Conservation (phyloP, 1,140 invertebrate genomes). For the Muscidifurax raptorellus region DNA sequence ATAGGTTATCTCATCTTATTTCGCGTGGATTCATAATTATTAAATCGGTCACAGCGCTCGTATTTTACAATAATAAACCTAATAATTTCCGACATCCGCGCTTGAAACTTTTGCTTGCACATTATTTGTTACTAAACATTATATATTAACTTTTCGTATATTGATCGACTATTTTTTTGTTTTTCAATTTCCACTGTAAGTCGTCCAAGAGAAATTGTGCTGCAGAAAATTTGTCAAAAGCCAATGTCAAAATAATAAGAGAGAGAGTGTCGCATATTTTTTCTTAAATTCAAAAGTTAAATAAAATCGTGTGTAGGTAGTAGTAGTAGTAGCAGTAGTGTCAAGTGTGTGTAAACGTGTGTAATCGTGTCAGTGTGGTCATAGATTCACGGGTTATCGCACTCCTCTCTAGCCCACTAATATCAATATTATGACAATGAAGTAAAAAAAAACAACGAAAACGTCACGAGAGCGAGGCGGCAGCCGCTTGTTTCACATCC, state of each 20-base stretch:
- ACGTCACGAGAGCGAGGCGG: neutral
- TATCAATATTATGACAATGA: neutral
- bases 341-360: slow-evolving; percentile 10
- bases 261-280: slow-evolving; percentile 39
- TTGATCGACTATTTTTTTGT: slow-evolving; percentile 17
- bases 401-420: slow-evolving; percentile 1
- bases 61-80: slow-evolving; percentile 44
- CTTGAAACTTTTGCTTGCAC: slow-evolving; percentile 30
- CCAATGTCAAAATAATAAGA: slow-evolving; percentile 48
- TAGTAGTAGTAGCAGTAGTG: neutral
- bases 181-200: neutral
- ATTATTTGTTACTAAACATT: slow-evolving; percentile 2
- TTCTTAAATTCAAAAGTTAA: slow-evolving; percentile 7
- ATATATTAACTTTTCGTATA: slow-evolving; percentile 15
- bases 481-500: neutral
- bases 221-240: slow-evolving; percentile 43
- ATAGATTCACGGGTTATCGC: slow-evolving; percentile 27
- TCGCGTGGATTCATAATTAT: slow-evolving; percentile 36
- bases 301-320: neutral
- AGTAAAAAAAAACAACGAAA: neutral
- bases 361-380: slow-evolving; percentile 16
- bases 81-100: slow-evolving; percentile 42
- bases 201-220: slow-evolving; percentile 45
- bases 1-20: neutral
- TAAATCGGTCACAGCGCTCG: slow-evolving; percentile 40